Evolutionary conservation across 2,888 invertebrate species (phyloP).

Genomic region (Exocentrus adspersus): DNA sequence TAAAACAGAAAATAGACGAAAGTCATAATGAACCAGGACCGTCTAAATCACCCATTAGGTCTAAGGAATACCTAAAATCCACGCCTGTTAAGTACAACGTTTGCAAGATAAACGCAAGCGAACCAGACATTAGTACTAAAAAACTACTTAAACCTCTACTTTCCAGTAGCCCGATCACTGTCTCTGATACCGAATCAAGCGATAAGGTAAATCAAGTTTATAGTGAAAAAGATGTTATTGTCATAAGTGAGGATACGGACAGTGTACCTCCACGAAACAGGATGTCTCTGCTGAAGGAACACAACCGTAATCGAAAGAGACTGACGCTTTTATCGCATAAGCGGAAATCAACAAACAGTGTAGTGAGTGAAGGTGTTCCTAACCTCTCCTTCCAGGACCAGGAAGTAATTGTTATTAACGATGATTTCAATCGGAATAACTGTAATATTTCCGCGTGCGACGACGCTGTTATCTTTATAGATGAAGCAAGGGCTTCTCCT

Average conservation of each 20-base stretch:
- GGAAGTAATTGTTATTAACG: conserved; percentile 2
- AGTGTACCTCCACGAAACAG: no score
- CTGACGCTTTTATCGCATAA: no score
- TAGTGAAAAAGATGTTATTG: neutral
- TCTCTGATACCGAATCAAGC: conserved; percentile 16
- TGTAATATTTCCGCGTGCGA: conserved; percentile 20
- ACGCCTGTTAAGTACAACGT: neutral
- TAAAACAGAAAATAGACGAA: conserved; percentile 34
- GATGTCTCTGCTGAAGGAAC: no score
- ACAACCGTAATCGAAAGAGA: no score
- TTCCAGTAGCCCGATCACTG: conserved; percentile 4
- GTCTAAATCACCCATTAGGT: no score
- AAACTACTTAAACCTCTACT: no score
- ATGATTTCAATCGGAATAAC: conserved; percentile 10
- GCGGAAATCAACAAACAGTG: no score
- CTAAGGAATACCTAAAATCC: neutral
- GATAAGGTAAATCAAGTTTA: neutral
- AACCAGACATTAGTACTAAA: neutral
- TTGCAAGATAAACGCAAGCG: conserved; percentile 21
- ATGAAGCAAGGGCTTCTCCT: no score
- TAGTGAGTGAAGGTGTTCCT: no score
- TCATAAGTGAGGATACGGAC: no score
- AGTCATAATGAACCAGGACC: conserved; percentile 13
- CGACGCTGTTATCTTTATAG: neutral
- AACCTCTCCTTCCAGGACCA: no score